Evolutionary conservation across 1,140 invertebrate genomes (phyloP), one percentile per base, ranked within the genome.

Genomic region (Drosophila murphyi): DNA sequence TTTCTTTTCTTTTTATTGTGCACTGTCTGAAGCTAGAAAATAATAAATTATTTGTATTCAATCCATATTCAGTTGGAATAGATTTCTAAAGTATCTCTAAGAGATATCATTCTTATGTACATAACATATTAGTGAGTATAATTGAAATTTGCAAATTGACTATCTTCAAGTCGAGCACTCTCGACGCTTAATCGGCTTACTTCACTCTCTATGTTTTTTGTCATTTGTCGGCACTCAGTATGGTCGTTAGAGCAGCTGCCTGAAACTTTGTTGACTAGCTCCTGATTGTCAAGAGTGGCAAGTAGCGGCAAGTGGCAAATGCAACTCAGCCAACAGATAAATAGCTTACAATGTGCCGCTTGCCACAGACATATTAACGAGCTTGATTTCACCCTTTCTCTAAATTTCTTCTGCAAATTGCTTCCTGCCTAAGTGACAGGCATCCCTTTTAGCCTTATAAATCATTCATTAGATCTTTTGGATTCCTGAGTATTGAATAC

Each of bases 311-410:
- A 68, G 51, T 56, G 56, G 65, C 50, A 74, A 74, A 6, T 62
- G 51, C 65, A 74, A 62, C 72, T 70, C 63, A 61, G 72, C 41
- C 8, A 48, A 68, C 41, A 68, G 54, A 68, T 67, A 67, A 72
- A 51, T 54, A 67, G 63, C 54, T 43, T 32, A 52, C 55, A 67
- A 64, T 72, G 61, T 43, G 35, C 6, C 52, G 55, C 50, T 52
- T 37, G 35, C 52, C 45, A 59, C 45, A 28, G 28, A 28, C 29
- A 48, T 56, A 47, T 57, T 67, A 56, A 67, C 39, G 43, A 29
- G 20, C 35, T 51, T 48, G 7, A 32, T 20, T 60, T 20, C 20
- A 20, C 20, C 20, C 20, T 29, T 20, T 47, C 20, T n/a, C 10
- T 41, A 41, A 8, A 3, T 12, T 43, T 43, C 29, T 28, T 59